Evolutionary conservation across 2,888 invertebrate genomes (phyloP), one percentile per base, ranked within the genome.

Genomic region (Zygaena filipendulae): DNA sequence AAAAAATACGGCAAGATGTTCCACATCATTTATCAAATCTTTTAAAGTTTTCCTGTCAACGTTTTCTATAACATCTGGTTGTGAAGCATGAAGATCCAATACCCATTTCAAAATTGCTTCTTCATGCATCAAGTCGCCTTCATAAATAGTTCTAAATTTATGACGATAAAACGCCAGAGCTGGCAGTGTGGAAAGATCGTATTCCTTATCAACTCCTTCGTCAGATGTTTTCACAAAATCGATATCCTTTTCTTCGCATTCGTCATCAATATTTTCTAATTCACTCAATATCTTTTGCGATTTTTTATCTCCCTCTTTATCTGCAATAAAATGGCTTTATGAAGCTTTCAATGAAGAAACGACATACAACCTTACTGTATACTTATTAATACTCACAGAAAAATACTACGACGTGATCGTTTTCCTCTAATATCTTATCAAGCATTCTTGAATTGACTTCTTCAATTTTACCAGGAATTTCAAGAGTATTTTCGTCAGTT

Each of bases 181-280:
- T 38, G 95, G 95, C 30, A 95, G 72, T 8, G 85, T 82, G 11
- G 89, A 82, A 11, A 95, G 79, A 60, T 94, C 94, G 58, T 95
- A 95, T 72, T 93, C 93, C 52, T 90, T 90, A 36, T 91, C 88
- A 32, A 95, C 86, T 23, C 91, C 91, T 13, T 90, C 89, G 53
- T 95, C 95, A 5, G 93, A 94, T 40, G 93, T 93, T 64, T 95
- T 95, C 0, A 95, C 90, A 57, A 95, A 95, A 60, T 92, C 91
- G 41, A 95, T 92, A 46, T 92, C 88, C 60, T 92, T 90, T 52
- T 93, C 91, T 71, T 95, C 95, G 54, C 94, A 93, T 55, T 94
- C 93, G 47, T 95, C 94, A 52, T 95, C 95, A 46, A 95, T 95
- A 52, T 95, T 94, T 62, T 95, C 95, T 35, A 95, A 60, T 59